Evolutionary conservation across 2,113 vertebrate genomes (phyloP).

Genomic region (Bettongia penicillata): DNA sequence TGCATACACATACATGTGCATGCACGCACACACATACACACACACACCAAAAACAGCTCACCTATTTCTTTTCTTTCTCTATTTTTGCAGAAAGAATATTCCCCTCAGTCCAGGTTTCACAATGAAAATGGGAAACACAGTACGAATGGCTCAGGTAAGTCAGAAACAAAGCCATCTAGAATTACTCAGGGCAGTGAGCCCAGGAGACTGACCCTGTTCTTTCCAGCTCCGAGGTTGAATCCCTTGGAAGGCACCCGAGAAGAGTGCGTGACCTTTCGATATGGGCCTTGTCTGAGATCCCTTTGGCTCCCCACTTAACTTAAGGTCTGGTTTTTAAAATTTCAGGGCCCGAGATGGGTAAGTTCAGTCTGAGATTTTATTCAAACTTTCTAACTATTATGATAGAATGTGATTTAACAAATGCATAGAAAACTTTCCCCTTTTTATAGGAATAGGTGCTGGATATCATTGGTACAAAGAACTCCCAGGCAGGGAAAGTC

Average conservation of each 20-base stretch:
- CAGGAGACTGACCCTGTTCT: background rate
- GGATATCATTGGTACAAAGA: background rate
- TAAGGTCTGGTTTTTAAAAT: background rate
- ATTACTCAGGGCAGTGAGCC: fast-evolving
- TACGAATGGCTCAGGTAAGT: slow-evolving; percentile 84
- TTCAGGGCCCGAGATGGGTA: background rate
- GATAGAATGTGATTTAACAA: background rate
- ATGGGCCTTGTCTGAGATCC: background rate
- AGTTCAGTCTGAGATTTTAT: background rate
- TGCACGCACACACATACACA: no score
- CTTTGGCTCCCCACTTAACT: background rate
- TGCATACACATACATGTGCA: background rate
- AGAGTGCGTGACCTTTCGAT: background rate
- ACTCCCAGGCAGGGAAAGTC: background rate
- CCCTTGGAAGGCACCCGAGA: background rate
- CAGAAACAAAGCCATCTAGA: background rate
- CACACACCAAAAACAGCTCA: background rate
- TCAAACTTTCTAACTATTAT: background rate
- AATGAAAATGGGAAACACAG: slow-evolving; percentile 81
- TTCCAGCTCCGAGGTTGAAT: background rate
- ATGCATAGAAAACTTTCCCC: background rate
- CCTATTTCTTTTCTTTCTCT: slow-evolving; percentile 61
- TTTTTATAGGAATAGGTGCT: background rate
- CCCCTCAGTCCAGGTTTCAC: slow-evolving; percentile 78
- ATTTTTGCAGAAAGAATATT: slow-evolving; percentile 87